Conservation (phyloP, 2,113 vertebrate genomes). For the Entelurus aequoreus region DNA sequence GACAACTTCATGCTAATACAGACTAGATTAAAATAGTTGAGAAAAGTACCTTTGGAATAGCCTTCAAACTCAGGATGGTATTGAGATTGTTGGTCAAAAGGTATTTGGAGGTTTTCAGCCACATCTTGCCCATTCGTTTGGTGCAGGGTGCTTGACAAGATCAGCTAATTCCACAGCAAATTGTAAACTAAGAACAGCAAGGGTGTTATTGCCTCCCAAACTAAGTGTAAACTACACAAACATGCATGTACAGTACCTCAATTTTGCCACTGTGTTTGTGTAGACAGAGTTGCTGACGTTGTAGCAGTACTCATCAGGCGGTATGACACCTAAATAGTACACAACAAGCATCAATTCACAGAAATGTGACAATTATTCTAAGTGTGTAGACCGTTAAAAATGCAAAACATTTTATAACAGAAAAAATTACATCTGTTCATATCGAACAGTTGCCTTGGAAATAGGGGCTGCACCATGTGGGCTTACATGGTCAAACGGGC, state of each 20-base stretch:
- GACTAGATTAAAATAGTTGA: background rate
- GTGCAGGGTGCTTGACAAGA: slow-evolving; percentile 68
- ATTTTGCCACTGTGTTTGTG: slow-evolving; percentile 83
- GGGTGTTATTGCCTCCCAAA: slow-evolving; percentile 1
- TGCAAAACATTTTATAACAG: too few relatives aligned
- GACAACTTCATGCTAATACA: background rate
- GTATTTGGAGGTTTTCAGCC: slow-evolving; percentile 80
- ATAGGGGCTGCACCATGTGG: too few relatives aligned
- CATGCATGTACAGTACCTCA: slow-evolving; percentile 72
- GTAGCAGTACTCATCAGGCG: slow-evolving; percentile 87
- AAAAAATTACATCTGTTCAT: too few relatives aligned
- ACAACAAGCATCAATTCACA: background rate
- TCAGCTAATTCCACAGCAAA: slow-evolving; percentile 80
- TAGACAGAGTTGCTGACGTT: slow-evolving; percentile 85
- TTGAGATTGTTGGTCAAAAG: slow-evolving; percentile 75
- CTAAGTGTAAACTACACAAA: background rate
- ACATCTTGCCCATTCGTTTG: slow-evolving; percentile 79
- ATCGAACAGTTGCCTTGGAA: too few relatives aligned
- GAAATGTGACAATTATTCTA: background rate
- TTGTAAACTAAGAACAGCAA: slow-evolving; percentile 69
- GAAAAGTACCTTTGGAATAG: slow-evolving; percentile 74
- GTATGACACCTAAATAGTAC: slow-evolving; percentile 83
- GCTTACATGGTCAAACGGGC: too few relatives aligned
- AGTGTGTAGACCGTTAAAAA: too few relatives aligned
- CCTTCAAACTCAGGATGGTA: slow-evolving; percentile 93